Percentiles rank a stretch among this genome's conserved stretches.
Evolutionary conservation across 1,140 invertebrate genomes (phyloP).

Genomic region (Dermatophagoides farinae): DNA sequence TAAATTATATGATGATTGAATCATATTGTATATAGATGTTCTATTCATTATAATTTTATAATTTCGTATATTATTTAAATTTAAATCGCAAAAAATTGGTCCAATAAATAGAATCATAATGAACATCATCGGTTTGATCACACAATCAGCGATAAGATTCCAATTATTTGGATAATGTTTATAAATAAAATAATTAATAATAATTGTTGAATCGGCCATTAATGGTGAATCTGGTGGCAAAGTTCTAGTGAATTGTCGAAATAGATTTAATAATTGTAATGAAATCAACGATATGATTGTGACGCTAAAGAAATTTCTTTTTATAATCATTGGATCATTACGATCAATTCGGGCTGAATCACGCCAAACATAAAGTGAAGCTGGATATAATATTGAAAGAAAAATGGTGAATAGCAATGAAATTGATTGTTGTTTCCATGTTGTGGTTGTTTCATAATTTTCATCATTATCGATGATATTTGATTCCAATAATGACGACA

Average conservation of each 20-base stretch:
- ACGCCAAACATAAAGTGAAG: slow-evolving; percentile 5
- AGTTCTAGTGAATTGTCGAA: neutral
- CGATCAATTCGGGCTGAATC: neutral
- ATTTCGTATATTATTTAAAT: no score
- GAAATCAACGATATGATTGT: neutral
- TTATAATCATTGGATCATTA: slow-evolving; percentile 4
- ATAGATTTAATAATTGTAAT: neutral
- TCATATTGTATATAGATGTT: no score
- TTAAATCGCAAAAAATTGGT: neutral
- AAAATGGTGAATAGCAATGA: neutral
- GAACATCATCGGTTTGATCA: neutral
- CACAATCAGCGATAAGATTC: neutral
- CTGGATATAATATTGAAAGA: neutral
- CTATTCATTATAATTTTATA: no score
- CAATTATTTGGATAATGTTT: neutral
- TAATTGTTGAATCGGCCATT: no score
- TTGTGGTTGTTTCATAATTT: neutral
- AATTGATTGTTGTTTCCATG: neutral
- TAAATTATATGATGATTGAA: neutral
- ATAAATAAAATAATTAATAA: neutral
- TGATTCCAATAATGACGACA: no score
- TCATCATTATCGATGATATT: no score
- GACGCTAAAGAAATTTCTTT: slow-evolving; percentile 7
- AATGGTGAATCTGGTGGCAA: no score
- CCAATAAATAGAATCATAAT: neutral